These are phyloP conservation scores for Cecidostiba fungosa DNA, from an alignment of 2,888 invertebrate genomes.

Conservation along the genomic window DNA sequence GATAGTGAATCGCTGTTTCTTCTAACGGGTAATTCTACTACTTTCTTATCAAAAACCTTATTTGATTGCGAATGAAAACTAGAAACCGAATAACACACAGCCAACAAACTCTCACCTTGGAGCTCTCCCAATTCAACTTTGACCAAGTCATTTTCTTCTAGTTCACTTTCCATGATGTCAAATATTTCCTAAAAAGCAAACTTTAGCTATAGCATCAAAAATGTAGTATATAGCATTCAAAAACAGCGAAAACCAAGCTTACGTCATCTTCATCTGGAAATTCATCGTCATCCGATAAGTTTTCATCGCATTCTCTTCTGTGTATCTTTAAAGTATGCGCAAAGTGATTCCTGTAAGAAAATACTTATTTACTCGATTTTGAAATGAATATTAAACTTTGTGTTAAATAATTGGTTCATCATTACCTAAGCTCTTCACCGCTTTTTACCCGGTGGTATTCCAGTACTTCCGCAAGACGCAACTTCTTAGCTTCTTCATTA, in stretches of 20 bases:
- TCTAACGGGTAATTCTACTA: neutral
- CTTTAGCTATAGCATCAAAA: neutral
- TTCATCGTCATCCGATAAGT: conserved; percentile 65
- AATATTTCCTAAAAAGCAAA: conserved; percentile 71
- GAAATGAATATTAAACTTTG: neutral
- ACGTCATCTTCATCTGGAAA: conserved; percentile 74
- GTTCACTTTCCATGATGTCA: conserved; percentile 74
- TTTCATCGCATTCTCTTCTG: conserved; percentile 68
- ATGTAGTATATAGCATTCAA: neutral
- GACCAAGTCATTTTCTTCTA: conserved; percentile 76
- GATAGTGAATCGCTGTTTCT: neutral
- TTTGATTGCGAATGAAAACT: conserved; percentile 33
- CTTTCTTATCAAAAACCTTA: conserved; percentile 12
- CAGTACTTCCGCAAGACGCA: conserved; percentile 71
- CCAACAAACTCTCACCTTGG: conserved; percentile 73
- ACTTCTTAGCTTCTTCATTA: conserved; percentile 79
- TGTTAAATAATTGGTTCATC: neutral
- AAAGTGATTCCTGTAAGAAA: conserved; percentile 70
- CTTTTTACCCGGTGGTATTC: conserved; percentile 71
- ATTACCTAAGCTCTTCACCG: conserved; percentile 71
- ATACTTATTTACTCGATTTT: conserved; percentile 10
- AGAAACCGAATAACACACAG: conserved; percentile 68
- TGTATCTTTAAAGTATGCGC: conserved; percentile 73
- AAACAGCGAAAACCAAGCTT: conserved; percentile 52
- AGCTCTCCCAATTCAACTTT: conserved; percentile 72